Percentiles rank a stretch among this genome's conserved stretches.
phyloP scores from a whole-genome alignment of 2,113 vertebrate genomes.

The Grus americana region DNA sequence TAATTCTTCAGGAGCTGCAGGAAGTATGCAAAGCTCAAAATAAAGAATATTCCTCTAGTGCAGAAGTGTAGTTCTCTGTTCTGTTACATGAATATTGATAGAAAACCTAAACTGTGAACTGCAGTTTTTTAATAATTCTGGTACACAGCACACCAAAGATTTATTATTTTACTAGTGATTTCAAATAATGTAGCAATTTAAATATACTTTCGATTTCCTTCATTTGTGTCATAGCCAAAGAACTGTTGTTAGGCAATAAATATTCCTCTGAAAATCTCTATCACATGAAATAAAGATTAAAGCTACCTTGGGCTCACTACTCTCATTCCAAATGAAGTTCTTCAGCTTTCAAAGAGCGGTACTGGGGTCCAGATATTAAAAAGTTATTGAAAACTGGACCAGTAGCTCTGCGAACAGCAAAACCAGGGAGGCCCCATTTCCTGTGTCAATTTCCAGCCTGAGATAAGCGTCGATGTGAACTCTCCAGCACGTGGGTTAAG shows the following conservation, averaged over 20 bases:
- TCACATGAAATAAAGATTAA: background rate
- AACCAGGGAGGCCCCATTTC: background rate
- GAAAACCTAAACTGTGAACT: background rate
- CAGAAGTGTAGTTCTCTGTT: background rate
- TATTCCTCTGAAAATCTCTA: background rate
- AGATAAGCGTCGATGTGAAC: accelerated
- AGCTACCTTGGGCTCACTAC: background rate
- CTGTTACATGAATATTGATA: background rate
- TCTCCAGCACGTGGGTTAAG: background rate
- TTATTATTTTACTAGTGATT: background rate
- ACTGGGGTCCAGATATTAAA: background rate
- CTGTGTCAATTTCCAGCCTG: background rate
- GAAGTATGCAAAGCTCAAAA: background rate
- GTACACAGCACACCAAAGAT: background rate
- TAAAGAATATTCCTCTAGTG: background rate
- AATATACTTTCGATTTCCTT: background rate
- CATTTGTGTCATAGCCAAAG: background rate
- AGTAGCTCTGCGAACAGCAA: background rate
- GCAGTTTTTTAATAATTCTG: background rate
- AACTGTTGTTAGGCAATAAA: background rate
- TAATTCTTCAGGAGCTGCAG: background rate
- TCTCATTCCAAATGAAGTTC: background rate
- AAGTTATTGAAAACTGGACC: background rate
- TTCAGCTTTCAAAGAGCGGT: background rate
- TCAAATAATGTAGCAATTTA: background rate